phyloP scores from a whole-genome alignment of 2,888 invertebrate species.

The Frankliniella fusca region DNA sequence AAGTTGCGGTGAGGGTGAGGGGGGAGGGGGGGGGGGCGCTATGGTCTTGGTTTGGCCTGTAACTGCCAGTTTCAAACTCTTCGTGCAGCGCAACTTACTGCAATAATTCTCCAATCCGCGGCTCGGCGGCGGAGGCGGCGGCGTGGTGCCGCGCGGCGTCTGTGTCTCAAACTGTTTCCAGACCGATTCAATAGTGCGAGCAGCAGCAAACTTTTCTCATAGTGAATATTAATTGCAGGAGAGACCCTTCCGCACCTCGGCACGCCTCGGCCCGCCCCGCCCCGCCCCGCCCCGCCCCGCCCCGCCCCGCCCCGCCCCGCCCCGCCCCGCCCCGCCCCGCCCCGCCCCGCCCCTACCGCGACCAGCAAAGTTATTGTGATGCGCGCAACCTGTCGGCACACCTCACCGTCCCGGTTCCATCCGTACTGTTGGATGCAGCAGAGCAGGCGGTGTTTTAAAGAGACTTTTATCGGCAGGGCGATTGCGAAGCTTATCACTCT shows the following conservation, averaged over 20 bases:
- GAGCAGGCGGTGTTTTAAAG: too few relatives aligned
- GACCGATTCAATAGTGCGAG: neutral
- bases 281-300: too few relatives aligned
- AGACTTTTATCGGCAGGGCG: too few relatives aligned
- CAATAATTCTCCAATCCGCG: slow-evolving; percentile 17
- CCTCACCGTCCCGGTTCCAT: too few relatives aligned
- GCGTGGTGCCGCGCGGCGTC: neutral
- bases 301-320: neutral
- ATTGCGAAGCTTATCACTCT: too few relatives aligned
- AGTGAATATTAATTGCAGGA: slow-evolving; percentile 3
- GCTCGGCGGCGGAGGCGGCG: neutral
- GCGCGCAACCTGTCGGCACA: too few relatives aligned
- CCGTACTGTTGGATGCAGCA: neutral
- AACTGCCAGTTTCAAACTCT: slow-evolving; percentile 21
- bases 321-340: neutral
- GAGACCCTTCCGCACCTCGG: neutral
- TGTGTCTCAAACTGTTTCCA: slow-evolving; percentile 18
- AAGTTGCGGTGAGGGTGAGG: too few relatives aligned
- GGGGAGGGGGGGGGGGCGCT: too few relatives aligned
- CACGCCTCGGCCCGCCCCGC: too few relatives aligned
- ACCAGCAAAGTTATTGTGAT: too few relatives aligned
- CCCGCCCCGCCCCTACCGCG: neutral
- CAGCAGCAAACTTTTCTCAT: slow-evolving; percentile 6
- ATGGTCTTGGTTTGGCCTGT: neutral
- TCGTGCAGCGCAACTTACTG: slow-evolving; percentile 12